Conservation (phyloP, 2,888 invertebrate species). For the Cephonodes hylas region DNA sequence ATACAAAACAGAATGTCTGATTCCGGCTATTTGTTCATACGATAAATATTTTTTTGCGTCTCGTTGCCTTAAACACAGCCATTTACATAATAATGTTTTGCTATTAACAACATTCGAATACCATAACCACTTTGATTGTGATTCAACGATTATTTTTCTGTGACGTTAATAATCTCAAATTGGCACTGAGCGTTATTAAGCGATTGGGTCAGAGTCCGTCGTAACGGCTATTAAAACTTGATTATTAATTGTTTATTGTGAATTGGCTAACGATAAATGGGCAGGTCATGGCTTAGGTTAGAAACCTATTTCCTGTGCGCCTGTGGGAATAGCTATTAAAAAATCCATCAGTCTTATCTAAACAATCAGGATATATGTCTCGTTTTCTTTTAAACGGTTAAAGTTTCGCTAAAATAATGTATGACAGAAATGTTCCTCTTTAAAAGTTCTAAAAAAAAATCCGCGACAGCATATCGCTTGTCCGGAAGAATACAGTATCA, state of each 20-base stretch:
- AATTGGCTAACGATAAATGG: neutral
- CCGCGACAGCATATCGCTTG: no score
- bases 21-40: neutral
- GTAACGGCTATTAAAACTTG: neutral
- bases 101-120: neutral
- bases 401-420: no score
- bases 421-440: no score
- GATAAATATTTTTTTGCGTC: neutral
- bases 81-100: neutral
- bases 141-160: neutral
- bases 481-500: no score
- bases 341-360: no score
- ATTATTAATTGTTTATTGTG: slow-evolving; percentile 3
- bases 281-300: neutral
- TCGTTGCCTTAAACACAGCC: neutral
- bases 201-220: neutral
- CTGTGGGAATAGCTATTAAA: neutral
- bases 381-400: no score
- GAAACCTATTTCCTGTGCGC: neutral
- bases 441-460: no score
- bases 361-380: no score
- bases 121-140: neutral
- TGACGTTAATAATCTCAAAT: neutral
- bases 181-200: neutral
- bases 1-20: neutral